Conservation (phyloP, 2,797 vertebrate genomes). For the Centropyge bicolor region DNA sequence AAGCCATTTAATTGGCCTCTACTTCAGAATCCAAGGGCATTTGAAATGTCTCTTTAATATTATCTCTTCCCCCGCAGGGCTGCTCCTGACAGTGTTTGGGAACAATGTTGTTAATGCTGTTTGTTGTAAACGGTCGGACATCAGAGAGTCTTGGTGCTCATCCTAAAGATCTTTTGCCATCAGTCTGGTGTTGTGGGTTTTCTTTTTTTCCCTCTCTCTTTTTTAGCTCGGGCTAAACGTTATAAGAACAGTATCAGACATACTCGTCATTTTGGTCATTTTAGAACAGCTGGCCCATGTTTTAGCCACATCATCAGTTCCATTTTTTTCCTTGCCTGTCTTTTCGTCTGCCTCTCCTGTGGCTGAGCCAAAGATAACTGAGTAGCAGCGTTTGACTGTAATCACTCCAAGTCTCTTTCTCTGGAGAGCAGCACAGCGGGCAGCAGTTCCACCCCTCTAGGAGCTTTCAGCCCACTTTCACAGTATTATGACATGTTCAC, state of each 20-base stretch:
- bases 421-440: slow-evolving; percentile 79
- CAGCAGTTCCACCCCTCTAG: slow-evolving; percentile 70
- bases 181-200: slow-evolving; percentile 28
- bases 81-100: slow-evolving; percentile 45
- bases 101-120: slow-evolving; percentile 19
- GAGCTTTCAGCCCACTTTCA: slow-evolving; percentile 71
- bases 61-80: slow-evolving; percentile 51
- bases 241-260: slow-evolving; percentile 45
- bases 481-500: slow-evolving; percentile 59
- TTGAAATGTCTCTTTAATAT: slow-evolving; percentile 72
- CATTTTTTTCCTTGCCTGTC: slow-evolving; percentile 63
- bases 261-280: slow-evolving; percentile 67
- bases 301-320: slow-evolving; percentile 74
- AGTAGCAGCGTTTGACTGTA: slow-evolving; percentile 80
- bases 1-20: slow-evolving; percentile 79
- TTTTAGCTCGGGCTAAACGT: slow-evolving; percentile 39
- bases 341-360: slow-evolving; percentile 71
- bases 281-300: slow-evolving; percentile 65
- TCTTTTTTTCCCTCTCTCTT: background rate
- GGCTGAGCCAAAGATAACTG: slow-evolving; percentile 83
- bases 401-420: slow-evolving; percentile 81
- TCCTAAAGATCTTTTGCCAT: slow-evolving; percentile 46
- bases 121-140: slow-evolving; percentile 26
- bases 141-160: slow-evolving; percentile 26
- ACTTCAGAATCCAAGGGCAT: slow-evolving; percentile 76